Evolutionary conservation across 92 coral and sea anemone genomes (phyloP).

Genomic region (Chrysogorgia sp.): DNA sequence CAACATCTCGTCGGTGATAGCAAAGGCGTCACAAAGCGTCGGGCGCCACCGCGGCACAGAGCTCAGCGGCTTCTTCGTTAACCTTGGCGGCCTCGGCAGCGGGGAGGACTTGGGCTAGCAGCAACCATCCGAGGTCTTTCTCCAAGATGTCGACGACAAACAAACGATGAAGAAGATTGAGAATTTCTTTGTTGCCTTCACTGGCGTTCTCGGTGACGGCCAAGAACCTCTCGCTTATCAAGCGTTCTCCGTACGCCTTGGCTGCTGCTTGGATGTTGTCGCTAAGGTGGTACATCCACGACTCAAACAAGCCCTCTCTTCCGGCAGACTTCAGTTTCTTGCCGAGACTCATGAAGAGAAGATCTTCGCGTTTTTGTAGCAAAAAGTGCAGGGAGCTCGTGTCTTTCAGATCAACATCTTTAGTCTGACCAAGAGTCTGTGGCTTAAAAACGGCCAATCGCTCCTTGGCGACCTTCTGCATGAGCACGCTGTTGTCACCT

Average conservation of each 20-base stretch:
- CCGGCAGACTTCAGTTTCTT: constrained; percentile 77
- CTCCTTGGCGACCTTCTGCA: constrained; percentile 86
- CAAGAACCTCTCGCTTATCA: constrained; percentile 70
- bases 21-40: constrained; percentile 84
- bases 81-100: constrained; percentile 71
- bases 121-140: constrained; percentile 69
- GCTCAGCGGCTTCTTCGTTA: constrained; percentile 69
- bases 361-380: constrained; percentile 68
- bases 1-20: constrained; percentile 68
- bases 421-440: constrained; percentile 28
- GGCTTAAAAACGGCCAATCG: constrained; percentile 74
- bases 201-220: constrained; percentile 66
- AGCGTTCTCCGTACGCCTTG: constrained; percentile 74
- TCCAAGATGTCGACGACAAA: constrained; percentile 64
- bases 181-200: constrained; percentile 60
- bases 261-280: constrained; percentile 84
- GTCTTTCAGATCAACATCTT: constrained; percentile 60
- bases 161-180: constrained; percentile 69
- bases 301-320: constrained; percentile 70
- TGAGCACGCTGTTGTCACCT: constrained; percentile 86
- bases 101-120: constrained; percentile 70
- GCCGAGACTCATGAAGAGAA: constrained; percentile 67
- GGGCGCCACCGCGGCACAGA: constrained; percentile 75
- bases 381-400: constrained; percentile 63
- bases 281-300: constrained; percentile 78